Conservation (phyloP, 2,797 vertebrate species). For the Pseudomugil gertrudae region DNA sequence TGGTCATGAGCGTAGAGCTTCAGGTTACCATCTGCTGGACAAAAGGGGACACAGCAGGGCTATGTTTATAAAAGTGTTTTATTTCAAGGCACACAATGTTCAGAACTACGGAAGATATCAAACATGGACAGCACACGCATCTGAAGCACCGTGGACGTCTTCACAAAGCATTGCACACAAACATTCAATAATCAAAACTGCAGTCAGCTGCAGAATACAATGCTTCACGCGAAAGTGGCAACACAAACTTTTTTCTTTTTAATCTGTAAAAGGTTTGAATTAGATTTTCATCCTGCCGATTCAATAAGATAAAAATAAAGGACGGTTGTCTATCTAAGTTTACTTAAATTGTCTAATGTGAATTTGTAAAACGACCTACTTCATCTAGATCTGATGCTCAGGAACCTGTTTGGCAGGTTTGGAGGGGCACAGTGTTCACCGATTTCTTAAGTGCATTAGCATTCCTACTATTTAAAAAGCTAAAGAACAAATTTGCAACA, state of each 20-base stretch:
- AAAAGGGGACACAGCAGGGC: not conserved
- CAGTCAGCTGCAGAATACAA: constrained; percentile 1
- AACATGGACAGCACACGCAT: constrained; percentile 41
- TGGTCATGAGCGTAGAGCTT: not conserved
- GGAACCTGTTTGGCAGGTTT: constrained; percentile 50
- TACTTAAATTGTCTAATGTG: not conserved
- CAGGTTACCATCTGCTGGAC: constrained; percentile 50
- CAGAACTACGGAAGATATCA: constrained; percentile 22
- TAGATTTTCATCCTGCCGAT: not conserved
- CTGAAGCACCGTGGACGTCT: constrained; percentile 19
- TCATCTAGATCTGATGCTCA: constrained; percentile 19
- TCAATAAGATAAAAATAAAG: constrained; percentile 17
- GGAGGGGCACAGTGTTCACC: constrained; percentile 16
- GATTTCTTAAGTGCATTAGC: constrained; percentile 18
- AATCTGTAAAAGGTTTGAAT: not conserved
- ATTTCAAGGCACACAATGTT: constrained; percentile 73
- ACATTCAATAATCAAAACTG: constrained; percentile 14
- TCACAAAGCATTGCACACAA: constrained; percentile 35
- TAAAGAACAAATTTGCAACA: constrained; percentile 12
- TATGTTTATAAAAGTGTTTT: constrained; percentile 58
- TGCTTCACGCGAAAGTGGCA: constrained; percentile 13
- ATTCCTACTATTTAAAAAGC: constrained; percentile 12
- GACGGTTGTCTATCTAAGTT: not conserved
- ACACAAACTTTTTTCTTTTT: not conserved
- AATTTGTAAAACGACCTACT: constrained; percentile 14